These are phyloP conservation scores for Oegoconia quadripuncta DNA, from an alignment of 2,888 invertebrate genomes.

Conservation along the genomic window DNA sequence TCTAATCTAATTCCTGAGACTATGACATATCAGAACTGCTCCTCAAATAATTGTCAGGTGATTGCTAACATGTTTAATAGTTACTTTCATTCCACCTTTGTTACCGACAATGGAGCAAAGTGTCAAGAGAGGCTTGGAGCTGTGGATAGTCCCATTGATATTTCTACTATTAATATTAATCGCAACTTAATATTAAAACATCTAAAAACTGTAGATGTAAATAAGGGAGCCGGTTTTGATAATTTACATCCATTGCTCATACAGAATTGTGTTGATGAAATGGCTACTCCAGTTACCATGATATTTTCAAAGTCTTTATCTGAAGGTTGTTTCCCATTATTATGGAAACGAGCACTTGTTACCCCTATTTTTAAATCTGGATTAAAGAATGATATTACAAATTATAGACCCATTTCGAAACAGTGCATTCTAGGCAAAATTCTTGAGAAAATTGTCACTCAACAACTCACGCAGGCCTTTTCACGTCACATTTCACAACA, in stretches of 20 bases:
- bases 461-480: constrained; percentile 5
- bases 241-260: constrained; percentile 9
- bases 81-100: background rate
- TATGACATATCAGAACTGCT: background rate
- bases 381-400: constrained; percentile 5
- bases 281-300: background rate
- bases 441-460: constrained; percentile 20
- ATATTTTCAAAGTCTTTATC: constrained; percentile 1
- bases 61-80: constrained; percentile 2
- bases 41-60: background rate
- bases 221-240: constrained; percentile 11
- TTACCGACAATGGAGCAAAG: background rate
- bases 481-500: constrained; percentile 6
- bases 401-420: constrained; percentile 21
- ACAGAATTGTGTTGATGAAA: background rate
- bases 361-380: constrained; percentile 19
- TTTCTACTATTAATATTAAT: background rate
- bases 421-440: constrained; percentile 16
- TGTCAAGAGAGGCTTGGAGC: background rate
- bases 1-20: background rate
- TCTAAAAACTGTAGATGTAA: constrained; percentile 3
- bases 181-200: background rate
- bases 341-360: constrained; percentile 17
- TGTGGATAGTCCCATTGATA: background rate
- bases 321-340: background rate